These are phyloP conservation scores for Agrotis exclamationis DNA, from an alignment of 2,888 invertebrate species.

Conservation along the genomic window DNA sequence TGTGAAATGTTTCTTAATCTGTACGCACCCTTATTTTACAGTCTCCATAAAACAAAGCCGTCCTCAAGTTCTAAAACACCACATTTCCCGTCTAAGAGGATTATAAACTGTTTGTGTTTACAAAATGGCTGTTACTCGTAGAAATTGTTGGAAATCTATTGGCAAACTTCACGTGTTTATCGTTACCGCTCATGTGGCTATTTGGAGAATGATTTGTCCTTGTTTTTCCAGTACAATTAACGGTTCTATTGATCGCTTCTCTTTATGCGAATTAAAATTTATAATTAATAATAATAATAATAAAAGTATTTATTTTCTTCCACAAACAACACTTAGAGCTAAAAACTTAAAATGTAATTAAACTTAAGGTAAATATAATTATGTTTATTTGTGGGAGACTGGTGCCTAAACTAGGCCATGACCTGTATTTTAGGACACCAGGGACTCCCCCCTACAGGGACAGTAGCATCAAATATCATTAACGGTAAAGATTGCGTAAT, in stretches of 20 bases:
- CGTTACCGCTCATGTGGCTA: not conserved
- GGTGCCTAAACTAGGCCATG: too few species aligned
- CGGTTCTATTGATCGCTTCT: conserved; percentile 3
- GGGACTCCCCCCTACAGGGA: too few species aligned
- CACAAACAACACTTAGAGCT: too few species aligned
- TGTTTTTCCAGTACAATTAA: conserved; percentile 33
- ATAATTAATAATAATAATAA: not conserved
- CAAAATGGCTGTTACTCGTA: not conserved
- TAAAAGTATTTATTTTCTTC: too few species aligned
- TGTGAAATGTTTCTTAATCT: too few species aligned
- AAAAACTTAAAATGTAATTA: too few species aligned
- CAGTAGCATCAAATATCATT: too few species aligned
- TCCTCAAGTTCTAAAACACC: not conserved
- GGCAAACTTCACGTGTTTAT: conserved; percentile 20
- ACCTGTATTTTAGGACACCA: too few species aligned
- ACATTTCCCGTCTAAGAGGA: not conserved
- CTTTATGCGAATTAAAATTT: conserved; percentile 15
- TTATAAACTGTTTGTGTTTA: conserved; percentile 11
- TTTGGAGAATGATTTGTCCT: conserved; percentile 7
- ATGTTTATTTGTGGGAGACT: too few species aligned
- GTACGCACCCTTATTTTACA: too few species aligned
- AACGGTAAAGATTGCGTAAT: too few species aligned
- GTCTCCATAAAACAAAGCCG: not conserved
- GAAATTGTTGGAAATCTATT: conserved; percentile 7
- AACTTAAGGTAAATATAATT: too few species aligned